Evolutionary conservation across 2,888 invertebrate species (phyloP).

Genomic region (Cheilosia urbana): DNA sequence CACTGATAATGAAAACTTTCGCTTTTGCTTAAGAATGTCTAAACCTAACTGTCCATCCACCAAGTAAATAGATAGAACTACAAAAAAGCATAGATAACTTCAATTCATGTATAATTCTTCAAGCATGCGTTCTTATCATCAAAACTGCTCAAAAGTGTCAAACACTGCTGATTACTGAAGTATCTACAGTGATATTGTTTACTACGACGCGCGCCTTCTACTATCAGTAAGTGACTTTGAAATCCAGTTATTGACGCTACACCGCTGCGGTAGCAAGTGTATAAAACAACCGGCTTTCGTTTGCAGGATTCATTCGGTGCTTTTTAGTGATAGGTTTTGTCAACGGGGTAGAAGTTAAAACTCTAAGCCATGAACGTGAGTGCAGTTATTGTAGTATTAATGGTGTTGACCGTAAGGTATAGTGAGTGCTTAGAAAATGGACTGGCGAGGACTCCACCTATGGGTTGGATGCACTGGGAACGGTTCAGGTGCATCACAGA

Average conservation of each 20-base stretch:
- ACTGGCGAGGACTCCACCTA: conserved; percentile 87
- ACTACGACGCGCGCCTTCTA: conserved; percentile 34
- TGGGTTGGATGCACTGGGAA: conserved; percentile 89
- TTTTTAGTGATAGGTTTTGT: conserved; percentile 36
- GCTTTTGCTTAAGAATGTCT: conserved; percentile 13
- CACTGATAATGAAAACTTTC: conserved; percentile 44
- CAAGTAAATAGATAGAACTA: conserved; percentile 8
- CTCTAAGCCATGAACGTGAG: conserved; percentile 38
- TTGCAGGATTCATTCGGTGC: conserved; percentile 62
- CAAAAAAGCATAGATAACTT: conserved; percentile 15
- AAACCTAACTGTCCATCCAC: background rate
- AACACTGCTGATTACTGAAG: conserved; percentile 56
- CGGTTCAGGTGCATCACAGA: conserved; percentile 87
- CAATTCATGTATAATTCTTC: conserved; percentile 31
- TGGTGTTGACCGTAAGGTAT: conserved; percentile 3
- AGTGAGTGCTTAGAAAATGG: conserved; percentile 85
- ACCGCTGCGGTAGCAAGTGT: conserved; percentile 6
- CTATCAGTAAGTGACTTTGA: conserved; percentile 35
- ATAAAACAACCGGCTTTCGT: conserved; percentile 49
- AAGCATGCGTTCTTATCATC: conserved; percentile 52
- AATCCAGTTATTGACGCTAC: conserved; percentile 1
- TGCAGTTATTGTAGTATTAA: conserved; percentile 27
- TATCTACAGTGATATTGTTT: conserved; percentile 26
- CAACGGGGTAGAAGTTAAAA: conserved; percentile 10
- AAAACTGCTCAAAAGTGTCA: conserved; percentile 55